These are phyloP conservation scores for Drosophila infuscata DNA, from an alignment of 2,888 invertebrate species.

Conservation along the genomic window DNA sequence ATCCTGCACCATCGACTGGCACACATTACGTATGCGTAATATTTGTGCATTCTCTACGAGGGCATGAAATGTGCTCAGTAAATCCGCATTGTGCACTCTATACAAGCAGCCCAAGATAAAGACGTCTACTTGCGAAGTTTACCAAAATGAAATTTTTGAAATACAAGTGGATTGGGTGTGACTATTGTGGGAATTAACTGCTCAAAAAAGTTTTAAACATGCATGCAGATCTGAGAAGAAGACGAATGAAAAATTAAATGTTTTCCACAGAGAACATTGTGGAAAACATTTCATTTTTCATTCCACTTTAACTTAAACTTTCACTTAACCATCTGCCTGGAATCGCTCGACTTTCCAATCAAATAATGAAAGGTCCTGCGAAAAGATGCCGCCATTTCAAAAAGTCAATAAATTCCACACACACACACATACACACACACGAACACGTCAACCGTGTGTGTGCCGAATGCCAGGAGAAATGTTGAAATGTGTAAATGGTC, in stretches of 20 bases:
- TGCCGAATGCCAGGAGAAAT: slow-evolving; percentile 34
- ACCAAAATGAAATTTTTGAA: not conserved
- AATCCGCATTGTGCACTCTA: slow-evolving; percentile 20
- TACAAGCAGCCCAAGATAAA: not conserved
- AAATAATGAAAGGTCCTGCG: slow-evolving; percentile 34
- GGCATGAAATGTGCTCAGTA: slow-evolving; percentile 16
- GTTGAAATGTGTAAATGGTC: slow-evolving; percentile 29
- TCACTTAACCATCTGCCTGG: not conserved
- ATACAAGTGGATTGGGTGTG: not conserved
- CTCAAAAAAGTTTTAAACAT: not conserved
- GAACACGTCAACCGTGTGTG: slow-evolving; percentile 13
- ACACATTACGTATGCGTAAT: slow-evolving; percentile 52
- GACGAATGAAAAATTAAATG: not conserved
- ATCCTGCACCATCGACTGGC: slow-evolving; percentile 23
- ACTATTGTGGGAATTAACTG: not conserved
- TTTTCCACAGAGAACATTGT: too few species aligned
- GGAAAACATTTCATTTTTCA: not conserved
- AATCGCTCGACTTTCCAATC: slow-evolving; percentile 16
- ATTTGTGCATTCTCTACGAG: slow-evolving; percentile 24
- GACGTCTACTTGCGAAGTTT: not conserved
- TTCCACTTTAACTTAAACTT: slow-evolving; percentile 9
- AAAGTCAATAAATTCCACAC: slow-evolving; percentile 49
- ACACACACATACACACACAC: not conserved
- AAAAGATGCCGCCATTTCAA: slow-evolving; percentile 33
- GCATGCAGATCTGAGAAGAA: not conserved